These are phyloP conservation scores for Cotesia typhae DNA, from an alignment of 1,140 invertebrate genomes.

Conservation along the genomic window DNA sequence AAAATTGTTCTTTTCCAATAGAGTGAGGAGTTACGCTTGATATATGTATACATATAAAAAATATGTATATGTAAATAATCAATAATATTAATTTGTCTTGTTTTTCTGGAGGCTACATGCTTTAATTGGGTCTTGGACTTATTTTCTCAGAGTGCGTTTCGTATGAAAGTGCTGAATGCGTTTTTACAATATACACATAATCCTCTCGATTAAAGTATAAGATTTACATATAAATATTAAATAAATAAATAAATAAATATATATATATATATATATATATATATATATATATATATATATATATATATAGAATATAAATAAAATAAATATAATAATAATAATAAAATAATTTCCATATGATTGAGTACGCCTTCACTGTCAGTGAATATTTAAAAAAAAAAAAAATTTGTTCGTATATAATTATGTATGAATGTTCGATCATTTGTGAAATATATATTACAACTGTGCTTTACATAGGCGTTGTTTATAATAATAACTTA, in stretches of 20 bases:
- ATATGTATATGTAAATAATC: too few relatives aligned
- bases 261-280: not conserved
- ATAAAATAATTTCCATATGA: not conserved
- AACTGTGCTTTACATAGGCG: constrained; percentile 62
- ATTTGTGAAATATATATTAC: constrained; percentile 65
- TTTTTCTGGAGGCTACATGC: not conserved
- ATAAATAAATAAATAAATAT: constrained; percentile 4
- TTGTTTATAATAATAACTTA: constrained; percentile 50
- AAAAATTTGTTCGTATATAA: constrained; percentile 55
- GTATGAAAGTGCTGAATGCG: constrained; percentile 13
- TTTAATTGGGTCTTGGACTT: not conserved
- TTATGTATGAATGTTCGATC: constrained; percentile 65
- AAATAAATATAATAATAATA: constrained; percentile 4
- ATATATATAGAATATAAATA: constrained; percentile 3
- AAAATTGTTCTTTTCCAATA: too few relatives aligned
- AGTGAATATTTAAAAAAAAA: constrained; percentile 39
- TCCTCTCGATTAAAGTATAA: constrained; percentile 12
- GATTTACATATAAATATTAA: constrained; percentile 9
- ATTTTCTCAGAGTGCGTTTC: constrained; percentile 4
- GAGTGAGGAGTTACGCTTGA: too few relatives aligned
- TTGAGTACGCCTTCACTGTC: not conserved
- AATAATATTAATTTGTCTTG: not conserved
- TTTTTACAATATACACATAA: constrained; percentile 15
- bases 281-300: too few relatives aligned
- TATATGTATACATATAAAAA: too few relatives aligned